Conservation (phyloP, 2,888 invertebrate genomes). For the Marronus borbonicus region DNA sequence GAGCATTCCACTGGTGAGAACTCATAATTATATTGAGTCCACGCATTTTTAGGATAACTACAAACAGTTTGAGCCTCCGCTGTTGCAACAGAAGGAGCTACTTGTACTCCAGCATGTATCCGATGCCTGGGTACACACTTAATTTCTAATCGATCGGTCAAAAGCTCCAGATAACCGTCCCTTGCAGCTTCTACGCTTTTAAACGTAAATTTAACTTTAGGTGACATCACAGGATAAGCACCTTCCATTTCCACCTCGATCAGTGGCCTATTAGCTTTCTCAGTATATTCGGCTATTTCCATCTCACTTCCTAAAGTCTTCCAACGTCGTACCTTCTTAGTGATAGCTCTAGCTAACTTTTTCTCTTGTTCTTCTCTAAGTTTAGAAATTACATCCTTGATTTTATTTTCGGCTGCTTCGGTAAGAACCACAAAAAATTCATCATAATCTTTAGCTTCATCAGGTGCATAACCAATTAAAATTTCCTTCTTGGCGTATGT, state of each 20-base stretch:
- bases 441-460: constrained; percentile 75
- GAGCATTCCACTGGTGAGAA: constrained; percentile 55
- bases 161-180: constrained; percentile 81
- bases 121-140: constrained; percentile 74
- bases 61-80: constrained; percentile 79
- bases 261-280: constrained; percentile 74
- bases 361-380: constrained; percentile 73
- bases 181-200: constrained; percentile 74
- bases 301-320: constrained; percentile 76
- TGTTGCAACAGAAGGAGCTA: constrained; percentile 68
- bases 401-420: constrained; percentile 72
- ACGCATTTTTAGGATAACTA: constrained; percentile 79
- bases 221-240: constrained; percentile 73
- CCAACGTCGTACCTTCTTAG: constrained; percentile 71
- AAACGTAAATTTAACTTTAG: constrained; percentile 70
- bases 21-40: constrained; percentile 78
- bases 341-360: constrained; percentile 54
- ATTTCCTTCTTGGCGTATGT: constrained; percentile 69
- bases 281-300: constrained; percentile 75
- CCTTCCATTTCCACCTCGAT: constrained; percentile 80
- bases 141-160: constrained; percentile 74
- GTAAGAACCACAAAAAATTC: constrained; percentile 82
- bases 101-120: constrained; percentile 76
- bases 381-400: constrained; percentile 72
- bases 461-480: constrained; percentile 79